Base-by-base conservation (phyloP, 1,140 invertebrate species). In the Trichonephila inaurata region DNA sequence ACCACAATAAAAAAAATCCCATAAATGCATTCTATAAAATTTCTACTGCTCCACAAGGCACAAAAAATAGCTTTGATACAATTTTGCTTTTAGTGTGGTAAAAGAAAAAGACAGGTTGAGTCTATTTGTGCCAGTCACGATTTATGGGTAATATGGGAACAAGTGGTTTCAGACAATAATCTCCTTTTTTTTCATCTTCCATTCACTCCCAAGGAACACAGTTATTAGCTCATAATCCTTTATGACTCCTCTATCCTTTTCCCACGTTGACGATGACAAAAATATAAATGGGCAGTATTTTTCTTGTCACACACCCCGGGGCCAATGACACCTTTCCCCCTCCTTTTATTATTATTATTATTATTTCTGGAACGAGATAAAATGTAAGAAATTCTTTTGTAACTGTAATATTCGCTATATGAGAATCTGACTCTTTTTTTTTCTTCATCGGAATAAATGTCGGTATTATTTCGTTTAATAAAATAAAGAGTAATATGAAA, bases 211-310 rank as follows among this genome's bases (percentile, higher is more conserved):
- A 85, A 58, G 44, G 14, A 85, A 85, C 51, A 85, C n/a, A 85
- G 83, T 85, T 61, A 85, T 60, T 85, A 61, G 58, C 83, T 28
- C 51, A n/a, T 60, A 85, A 24, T 60, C 28, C 83, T 61, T 85
- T 60, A 85, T 85, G 83, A n/a, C 16, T 18, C 58, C 16, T 21
- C 21, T 6, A 28, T 24, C 16, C 83, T 60, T n/a, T 85, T 85
- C 18, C 16, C 2, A 16, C 0, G 83, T 61, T 33, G 83, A 40
- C 51, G 33, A n/a, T 28, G 83, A 28, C 83, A 58, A 60, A 85
- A 60, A 33, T 60, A 60, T 60, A 51, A 85, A 85, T 85, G 83
- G 51, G 10, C n/a, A 28, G 83, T 28, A 58, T 61, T 58, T 60
- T 85, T 60, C 66, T 61, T 51, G 21, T 61, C 58, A 40, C 33